Conservation (phyloP, 2,888 invertebrate genomes). For the Tipula lateralis region DNA sequence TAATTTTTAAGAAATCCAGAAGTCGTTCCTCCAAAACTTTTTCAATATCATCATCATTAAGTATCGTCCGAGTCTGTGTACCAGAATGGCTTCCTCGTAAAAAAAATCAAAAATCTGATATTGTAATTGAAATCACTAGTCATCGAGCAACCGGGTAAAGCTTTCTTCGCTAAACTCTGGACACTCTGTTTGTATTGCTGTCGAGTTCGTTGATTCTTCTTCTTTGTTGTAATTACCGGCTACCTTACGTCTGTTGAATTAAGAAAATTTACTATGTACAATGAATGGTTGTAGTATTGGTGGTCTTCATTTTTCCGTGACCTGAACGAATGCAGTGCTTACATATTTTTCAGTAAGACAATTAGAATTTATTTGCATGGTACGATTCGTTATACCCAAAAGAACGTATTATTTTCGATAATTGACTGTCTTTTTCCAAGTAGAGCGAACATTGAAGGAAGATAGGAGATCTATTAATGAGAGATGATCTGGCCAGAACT, state of each 20-base stretch:
- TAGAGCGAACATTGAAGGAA: too few relatives aligned
- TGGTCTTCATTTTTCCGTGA: background rate
- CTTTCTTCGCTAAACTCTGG: background rate
- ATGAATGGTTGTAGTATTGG: background rate
- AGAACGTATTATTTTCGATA: background rate
- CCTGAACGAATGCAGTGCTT: background rate
- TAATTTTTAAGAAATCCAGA: constrained; percentile 62
- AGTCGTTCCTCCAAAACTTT: constrained; percentile 77
- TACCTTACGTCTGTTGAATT: background rate
- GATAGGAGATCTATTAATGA: too few relatives aligned
- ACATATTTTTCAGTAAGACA: background rate
- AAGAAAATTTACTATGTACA: constrained; percentile 12
- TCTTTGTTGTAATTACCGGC: background rate
- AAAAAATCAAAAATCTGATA: background rate
- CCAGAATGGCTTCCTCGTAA: constrained; percentile 35
- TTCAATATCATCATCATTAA: constrained; percentile 79
- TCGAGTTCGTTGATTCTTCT: background rate
- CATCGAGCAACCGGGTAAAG: constrained; percentile 60
- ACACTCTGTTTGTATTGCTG: background rate
- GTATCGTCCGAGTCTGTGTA: constrained; percentile 51
- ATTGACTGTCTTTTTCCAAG: too few relatives aligned
- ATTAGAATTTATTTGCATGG: background rate
- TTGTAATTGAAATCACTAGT: constrained; percentile 40
- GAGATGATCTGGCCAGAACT: too few relatives aligned
- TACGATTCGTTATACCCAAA: background rate